A percentile compares a stretch with the other conserved stretches of the same genome.
These are phyloP conservation scores for Campoletis raptor DNA, from an alignment of 2,888 invertebrate genomes.

Conservation along the genomic window DNA sequence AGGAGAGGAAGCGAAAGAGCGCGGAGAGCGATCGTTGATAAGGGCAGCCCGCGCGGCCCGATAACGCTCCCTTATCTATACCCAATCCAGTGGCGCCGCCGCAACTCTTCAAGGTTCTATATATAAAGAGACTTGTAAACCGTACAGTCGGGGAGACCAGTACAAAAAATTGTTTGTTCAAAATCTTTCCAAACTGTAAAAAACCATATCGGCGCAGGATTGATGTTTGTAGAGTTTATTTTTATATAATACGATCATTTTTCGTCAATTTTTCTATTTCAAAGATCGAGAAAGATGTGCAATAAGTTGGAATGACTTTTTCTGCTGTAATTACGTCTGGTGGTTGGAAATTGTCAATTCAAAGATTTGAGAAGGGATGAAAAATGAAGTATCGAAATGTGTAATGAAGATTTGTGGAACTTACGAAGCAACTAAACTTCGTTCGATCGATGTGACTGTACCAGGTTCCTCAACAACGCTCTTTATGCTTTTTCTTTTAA, in stretches of 20 bases:
- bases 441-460: constrained; percentile 22
- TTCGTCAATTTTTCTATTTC: too few species aligned
- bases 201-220: too few species aligned
- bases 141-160: constrained; percentile 71
- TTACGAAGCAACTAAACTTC: too few species aligned
- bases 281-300: too few species aligned
- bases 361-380: too few species aligned
- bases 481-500: constrained; percentile 28
- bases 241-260: too few species aligned
- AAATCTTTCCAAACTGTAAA: neutral
- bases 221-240: too few species aligned
- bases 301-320: too few species aligned
- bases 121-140: constrained; percentile 55
- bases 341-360: too few species aligned
- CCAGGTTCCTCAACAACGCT: constrained; percentile 10
- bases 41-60: constrained; percentile 83
- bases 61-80: constrained; percentile 84
- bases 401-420: too few species aligned
- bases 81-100: constrained; percentile 85
- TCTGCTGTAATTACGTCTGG: too few species aligned
- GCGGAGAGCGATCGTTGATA: constrained; percentile 86
- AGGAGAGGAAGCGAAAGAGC: constrained; percentile 79
- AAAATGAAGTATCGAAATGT: too few species aligned
- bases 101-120: constrained; percentile 84
- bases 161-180: neutral